Base-by-base conservation (phyloP, 2,113 vertebrate species). In the Caranx ignobilis region DNA sequence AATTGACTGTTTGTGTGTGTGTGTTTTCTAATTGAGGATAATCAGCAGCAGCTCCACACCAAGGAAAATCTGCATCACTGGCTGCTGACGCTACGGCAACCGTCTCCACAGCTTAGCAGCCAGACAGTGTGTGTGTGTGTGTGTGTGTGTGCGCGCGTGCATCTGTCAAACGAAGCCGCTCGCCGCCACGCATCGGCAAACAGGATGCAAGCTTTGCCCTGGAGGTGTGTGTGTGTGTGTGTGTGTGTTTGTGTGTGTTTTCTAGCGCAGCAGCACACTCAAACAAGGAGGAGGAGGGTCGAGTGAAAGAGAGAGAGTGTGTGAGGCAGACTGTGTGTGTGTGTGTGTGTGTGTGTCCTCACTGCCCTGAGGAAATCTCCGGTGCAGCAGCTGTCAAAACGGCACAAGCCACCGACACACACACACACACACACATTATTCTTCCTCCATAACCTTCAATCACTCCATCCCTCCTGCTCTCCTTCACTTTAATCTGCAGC, bases 361-460 rank as follows among this genome's bases (percentile, higher is more conserved):
- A 32, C 76, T 85, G 87, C 76, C 89, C 78, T 35, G 77, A 91
- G 87, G 90, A 89, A 81, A 86, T 83, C 85, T 86, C 81, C 66
- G 31, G 85, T 81, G 69, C 82, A 89, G 91, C 89, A 88, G 88
- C 91, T 90, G 86, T 91, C 88, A 89, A 71, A 88, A 83, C 72
- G 80, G 61, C 84, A 86, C 90, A 87, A 85, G 81, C 80, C 19
- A 56, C 69, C 3, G 34, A 63, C 62, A 61, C 63, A 63, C 50
- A 68, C 39, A 43, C 35, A 54, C 41, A 50, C 12, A 16, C 79
- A 61, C 48, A n/a, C 21, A 82, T 83, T 85, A 86, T 84, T 86
- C 77, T 83, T 84, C 83, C 83, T 81, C 86, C 70, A 69, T 81
- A 85, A 89, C 85, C 85, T 89, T 86, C 85, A 86, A 69, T 87